A percentile compares a stretch with the other conserved stretches of the same genome.
phyloP scores from a whole-genome alignment of 2,113 vertebrate genomes.

The Alligator sinensis region DNA sequence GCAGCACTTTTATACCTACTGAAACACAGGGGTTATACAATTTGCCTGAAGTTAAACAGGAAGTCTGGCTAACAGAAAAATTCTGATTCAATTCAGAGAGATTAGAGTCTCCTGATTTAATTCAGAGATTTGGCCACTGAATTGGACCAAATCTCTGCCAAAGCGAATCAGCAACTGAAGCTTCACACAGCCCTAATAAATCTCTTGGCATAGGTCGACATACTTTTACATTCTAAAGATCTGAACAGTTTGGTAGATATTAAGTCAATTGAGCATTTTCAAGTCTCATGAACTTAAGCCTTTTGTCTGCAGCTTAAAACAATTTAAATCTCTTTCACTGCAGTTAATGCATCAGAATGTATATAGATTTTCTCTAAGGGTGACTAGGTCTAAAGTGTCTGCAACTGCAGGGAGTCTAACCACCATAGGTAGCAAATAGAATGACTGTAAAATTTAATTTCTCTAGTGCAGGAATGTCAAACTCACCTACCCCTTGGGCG shows the following conservation, averaged over 20 bases:
- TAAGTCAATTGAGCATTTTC: neutral
- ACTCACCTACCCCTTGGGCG: no score
- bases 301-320: neutral
- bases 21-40: no score
- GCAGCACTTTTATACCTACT: no score
- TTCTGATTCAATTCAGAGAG: no score
- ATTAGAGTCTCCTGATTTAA: no score
- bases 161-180: no score
- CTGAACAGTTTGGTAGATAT: neutral
- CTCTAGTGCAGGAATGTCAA: neutral
- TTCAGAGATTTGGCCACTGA: no score
- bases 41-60: no score
- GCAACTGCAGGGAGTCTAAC: conserved; percentile 5
- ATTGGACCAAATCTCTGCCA: no score
- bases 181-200: no score
- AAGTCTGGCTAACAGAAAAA: no score
- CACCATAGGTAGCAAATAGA: neutral
- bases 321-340: neutral
- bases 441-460: conserved; percentile 52
- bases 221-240: neutral
- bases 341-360: neutral
- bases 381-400: neutral
- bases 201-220: neutral
- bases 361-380: neutral
- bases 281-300: neutral